Evolutionary conservation across 2,113 vertebrate species (phyloP), one percentile per base, ranked within the genome.

Genomic region (Periophthalmodon schlosseri): DNA sequence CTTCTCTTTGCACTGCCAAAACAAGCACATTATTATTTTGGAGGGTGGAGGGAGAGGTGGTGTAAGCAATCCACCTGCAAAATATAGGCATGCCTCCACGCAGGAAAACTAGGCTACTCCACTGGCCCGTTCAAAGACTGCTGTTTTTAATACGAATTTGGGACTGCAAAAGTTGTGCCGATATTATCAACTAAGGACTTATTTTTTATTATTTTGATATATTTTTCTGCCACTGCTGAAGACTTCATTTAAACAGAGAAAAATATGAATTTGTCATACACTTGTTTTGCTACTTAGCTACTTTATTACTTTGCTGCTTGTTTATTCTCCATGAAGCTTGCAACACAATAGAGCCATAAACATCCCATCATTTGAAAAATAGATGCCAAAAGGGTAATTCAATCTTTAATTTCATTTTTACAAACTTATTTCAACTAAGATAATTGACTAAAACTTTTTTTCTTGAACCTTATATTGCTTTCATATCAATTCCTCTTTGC

Each of bases 31-130:
- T 33, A 24, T 11, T 50, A 24, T 11, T 50, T 36, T 69, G 76
- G 57, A 49, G 36, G 75, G 47, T 74, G 16, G 60, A 72, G 82
- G 75, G 74, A 85, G 85, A 83, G 82, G 84, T 79, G 84, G 81
- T 86, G 56, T 90, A 18, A 88, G 24, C 24, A 20, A 0, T 70
- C 78, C 84, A 79, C 84, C 72, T 3, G 63, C 8, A 16, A 77
- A 67, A 78, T 75, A 77, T 54, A 86, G 89, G 80, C 82, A 92
- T 92, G 90, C 76, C 88, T 80, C 86, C 65, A 74, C 87, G 80
- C 79, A 85, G 84, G 79, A 91, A 83, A 85, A 84, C 75, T 79
- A 89, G 79, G 80, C 75, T 90, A 11, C 81, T 84, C 49, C 68
- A 79, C 54, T 81, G 84, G 90, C 72, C 84, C 71, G 47, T 60